phyloP scores from a whole-genome alignment of 2,113 vertebrate species.

The Irena cyanogastra region DNA sequence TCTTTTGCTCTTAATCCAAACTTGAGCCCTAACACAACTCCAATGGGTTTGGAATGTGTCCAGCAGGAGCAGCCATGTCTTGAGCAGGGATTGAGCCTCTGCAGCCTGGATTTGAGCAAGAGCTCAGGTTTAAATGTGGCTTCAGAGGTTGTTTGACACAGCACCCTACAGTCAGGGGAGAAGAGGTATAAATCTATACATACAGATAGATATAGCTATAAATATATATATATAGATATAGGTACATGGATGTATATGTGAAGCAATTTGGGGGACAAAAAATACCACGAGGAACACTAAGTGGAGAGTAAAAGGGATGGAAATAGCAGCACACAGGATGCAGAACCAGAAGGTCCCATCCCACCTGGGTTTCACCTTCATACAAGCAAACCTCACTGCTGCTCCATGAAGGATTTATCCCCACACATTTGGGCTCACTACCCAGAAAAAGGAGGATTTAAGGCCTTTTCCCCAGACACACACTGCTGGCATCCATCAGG shows the following conservation, averaged over 20 bases:
- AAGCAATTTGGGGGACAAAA: neutral
- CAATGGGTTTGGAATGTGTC: neutral
- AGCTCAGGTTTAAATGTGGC: neutral
- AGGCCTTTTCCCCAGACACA: neutral
- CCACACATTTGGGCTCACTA: fast-evolving
- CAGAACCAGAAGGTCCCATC: neutral
- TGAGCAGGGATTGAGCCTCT: neutral
- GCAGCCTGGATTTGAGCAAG: neutral
- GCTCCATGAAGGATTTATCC: neutral
- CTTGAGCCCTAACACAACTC: neutral
- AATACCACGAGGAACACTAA: fast-evolving
- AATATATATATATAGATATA: neutral
- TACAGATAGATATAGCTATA: neutral
- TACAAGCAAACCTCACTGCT: neutral
- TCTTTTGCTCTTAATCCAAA: neutral
- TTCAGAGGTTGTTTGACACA: neutral
- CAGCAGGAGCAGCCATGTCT: neutral
- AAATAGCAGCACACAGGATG: neutral
- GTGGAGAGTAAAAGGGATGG: neutral
- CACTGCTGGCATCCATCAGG: neutral
- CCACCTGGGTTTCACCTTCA: neutral
- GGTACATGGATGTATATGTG: neutral
- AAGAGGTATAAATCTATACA: neutral
- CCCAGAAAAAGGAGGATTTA: neutral
- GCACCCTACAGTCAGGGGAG: neutral